Conservation (phyloP, 1,140 invertebrate species). For the Asobara japonica region DNA sequence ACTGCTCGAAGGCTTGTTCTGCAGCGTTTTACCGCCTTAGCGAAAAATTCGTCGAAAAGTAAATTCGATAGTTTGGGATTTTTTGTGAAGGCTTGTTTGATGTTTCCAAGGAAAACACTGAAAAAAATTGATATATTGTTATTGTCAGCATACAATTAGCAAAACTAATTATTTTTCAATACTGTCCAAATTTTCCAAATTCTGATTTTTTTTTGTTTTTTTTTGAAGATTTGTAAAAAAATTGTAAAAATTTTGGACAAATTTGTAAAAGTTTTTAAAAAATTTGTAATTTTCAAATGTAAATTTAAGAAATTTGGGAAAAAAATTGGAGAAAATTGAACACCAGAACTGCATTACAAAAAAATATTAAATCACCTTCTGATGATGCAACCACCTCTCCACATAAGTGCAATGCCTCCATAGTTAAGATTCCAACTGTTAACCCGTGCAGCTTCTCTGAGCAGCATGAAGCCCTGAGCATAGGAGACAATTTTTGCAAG, state of each 20-base stretch:
- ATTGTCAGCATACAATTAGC: too few relatives aligned
- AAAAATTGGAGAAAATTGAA: too few relatives aligned
- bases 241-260: too few relatives aligned
- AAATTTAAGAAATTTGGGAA: too few relatives aligned
- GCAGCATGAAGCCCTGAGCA: slow-evolving; percentile 98
- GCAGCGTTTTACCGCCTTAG: slow-evolving; percentile 81
- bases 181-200: too few relatives aligned
- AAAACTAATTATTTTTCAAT: too few relatives aligned
- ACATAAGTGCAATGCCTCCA: slow-evolving; percentile 98
- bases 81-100: slow-evolving; percentile 95
- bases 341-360: too few relatives aligned
- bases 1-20: slow-evolving; percentile 80
- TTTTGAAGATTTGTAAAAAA: too few relatives aligned
- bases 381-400: slow-evolving; percentile 99
- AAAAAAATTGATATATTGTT: slow-evolving; percentile 37
- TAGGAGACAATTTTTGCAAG: slow-evolving; percentile 99
- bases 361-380: slow-evolving; percentile 73
- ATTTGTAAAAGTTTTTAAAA: too few relatives aligned
- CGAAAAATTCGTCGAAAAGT: slow-evolving; percentile 96
- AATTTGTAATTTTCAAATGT: too few relatives aligned
- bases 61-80: slow-evolving; percentile 91
- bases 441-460: slow-evolving; percentile 91
- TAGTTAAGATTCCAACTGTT: slow-evolving; percentile 97
- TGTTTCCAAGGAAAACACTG: slow-evolving; percentile 95
- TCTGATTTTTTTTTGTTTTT: too few relatives aligned